Evolutionary conservation across 1,140 invertebrate species (phyloP), one percentile per base, ranked within the genome.

Genomic region (Brachionus paranguensis): DNA sequence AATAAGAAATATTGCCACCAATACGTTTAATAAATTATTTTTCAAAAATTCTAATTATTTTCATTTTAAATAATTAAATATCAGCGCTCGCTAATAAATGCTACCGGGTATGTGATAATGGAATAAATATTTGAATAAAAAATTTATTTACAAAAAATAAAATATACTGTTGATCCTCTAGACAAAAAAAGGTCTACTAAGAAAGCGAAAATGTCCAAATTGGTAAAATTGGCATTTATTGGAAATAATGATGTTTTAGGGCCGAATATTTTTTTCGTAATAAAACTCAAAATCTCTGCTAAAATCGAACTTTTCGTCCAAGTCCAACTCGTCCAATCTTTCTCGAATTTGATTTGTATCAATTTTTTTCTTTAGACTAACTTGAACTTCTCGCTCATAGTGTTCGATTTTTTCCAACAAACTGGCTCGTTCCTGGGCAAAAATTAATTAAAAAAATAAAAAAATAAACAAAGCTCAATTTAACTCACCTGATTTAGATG

Each of bases 341-440:
- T 72, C 37, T 12, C 41, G 14, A 43, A 72, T 72, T 41, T 43
- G 37, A 72, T 47, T 37, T 14, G 20, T 27, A 24, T 76, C 72
- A 12, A 76, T 12, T 24, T 37, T 11, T 64, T 60, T 60, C 29
- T 20, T 27, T 5, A 12, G 2, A 55, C 55, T 60, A 10, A 68
- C 78, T 14, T 81, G 29, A 11, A 81, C n/a, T 27, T 81, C 78
- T 68, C 78, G 20, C 29, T 81, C 78, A 68, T 81, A 81, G 33
- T 81, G 78, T 11, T 81, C 78, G 7, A 81, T 20, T 81, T 81
- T 81, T 47, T 81, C 78, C 53, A 81, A 47, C 41, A 81, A 68
- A 81, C 78, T 81, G 10, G 78, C 78, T 45, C 64, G 27, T 47
- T 81, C 78, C 78, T 37, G 33, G 7, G 33, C 33, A 37, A 37